Evolutionary conservation across 1,140 invertebrate genomes (phyloP).

Genomic region (Bombus polaris): DNA sequence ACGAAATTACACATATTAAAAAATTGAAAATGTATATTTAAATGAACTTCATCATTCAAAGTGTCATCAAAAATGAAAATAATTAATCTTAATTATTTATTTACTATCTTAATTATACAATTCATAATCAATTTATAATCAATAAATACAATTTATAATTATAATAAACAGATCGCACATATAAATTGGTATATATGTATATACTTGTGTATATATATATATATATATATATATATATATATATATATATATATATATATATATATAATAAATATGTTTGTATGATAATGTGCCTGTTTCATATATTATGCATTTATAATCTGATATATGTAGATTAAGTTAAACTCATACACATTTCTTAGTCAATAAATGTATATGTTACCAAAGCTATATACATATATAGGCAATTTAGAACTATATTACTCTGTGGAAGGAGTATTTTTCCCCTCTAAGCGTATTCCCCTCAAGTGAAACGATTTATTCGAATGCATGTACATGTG

Average conservation of each 20-base stretch:
- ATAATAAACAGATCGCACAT: no score
- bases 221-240: background rate
- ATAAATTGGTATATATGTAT: background rate
- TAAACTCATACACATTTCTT: background rate
- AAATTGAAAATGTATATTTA: no score
- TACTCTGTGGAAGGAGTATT: background rate
- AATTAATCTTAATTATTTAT: no score
- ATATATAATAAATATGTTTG: background rate
- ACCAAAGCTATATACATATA: background rate
- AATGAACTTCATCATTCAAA: no score
- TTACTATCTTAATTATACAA: no score
- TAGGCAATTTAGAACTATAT: background rate
- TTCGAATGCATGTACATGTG: background rate
- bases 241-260: background rate
- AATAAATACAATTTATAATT: no score
- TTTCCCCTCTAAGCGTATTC: background rate
- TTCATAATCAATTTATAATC: no score
- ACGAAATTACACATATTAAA: no score
- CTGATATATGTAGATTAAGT: background rate
- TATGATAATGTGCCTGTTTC: background rate
- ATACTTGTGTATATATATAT: background rate
- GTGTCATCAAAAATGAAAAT: no score
- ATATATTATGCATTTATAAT: no score
- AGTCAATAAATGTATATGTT: background rate
- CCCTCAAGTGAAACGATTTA: background rate